phyloP scores from a whole-genome alignment of 2,113 vertebrate genomes.

The Oryzias melastigma region DNA sequence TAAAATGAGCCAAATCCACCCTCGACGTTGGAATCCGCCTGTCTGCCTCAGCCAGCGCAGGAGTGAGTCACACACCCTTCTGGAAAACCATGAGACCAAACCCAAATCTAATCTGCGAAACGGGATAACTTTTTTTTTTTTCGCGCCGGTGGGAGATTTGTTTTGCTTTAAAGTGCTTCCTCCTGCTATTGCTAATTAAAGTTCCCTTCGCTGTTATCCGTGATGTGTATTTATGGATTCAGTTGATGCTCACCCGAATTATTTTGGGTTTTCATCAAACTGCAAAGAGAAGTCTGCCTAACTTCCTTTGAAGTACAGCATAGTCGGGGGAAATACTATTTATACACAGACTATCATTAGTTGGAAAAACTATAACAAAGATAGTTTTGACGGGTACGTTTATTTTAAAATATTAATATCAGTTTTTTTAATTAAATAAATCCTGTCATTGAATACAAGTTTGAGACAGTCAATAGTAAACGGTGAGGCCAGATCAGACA shows the following conservation, averaged over 20 bases:
- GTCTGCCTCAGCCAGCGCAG: conserved; percentile 7
- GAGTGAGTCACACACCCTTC: conserved; percentile 17
- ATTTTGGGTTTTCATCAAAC: not conserved
- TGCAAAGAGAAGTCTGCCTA: not conserved
- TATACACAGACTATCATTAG: too few species aligned
- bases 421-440: too few species aligned
- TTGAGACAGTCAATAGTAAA: too few species aligned
- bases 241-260: not conserved
- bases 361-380: too few species aligned
- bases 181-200: conserved; percentile 26
- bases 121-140: not conserved
- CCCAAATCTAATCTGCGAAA: conserved; percentile 15
- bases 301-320: too few species aligned
- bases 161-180: conserved; percentile 19
- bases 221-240: conserved; percentile 6
- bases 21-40: conserved; percentile 26
- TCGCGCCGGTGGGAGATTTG: conserved; percentile 5
- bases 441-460: too few species aligned
- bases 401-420: too few species aligned
- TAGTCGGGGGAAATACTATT: too few species aligned
- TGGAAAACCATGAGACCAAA: conserved; percentile 2
- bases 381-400: too few species aligned
- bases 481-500: too few species aligned
- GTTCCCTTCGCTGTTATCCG: not conserved
- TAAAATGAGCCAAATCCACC: conserved; percentile 52